Evolutionary conservation across 2,113 vertebrate species (phyloP).

Genomic region (Nannobrachium achirus): DNA sequence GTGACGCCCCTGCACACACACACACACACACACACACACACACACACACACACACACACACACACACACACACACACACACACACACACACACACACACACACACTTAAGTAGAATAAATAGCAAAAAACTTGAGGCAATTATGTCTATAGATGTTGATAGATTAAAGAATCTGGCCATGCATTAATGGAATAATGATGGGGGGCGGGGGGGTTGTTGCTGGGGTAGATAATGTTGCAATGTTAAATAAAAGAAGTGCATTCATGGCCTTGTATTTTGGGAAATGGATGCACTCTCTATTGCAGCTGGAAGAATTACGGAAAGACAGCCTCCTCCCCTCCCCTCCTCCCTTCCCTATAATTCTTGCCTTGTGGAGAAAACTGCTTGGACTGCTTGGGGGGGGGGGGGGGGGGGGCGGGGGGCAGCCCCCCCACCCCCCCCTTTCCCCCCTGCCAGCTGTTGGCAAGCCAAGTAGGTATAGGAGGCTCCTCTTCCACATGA

Average conservation of each 20-base stretch:
- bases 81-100: too few species aligned
- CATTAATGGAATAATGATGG: conserved; percentile 76
- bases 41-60: too few species aligned
- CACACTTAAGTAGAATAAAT: conserved; percentile 30
- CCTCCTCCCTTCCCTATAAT: conserved; percentile 52
- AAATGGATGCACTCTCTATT: conserved; percentile 76
- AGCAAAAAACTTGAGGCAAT: conserved; percentile 36
- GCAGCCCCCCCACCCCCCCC: conserved; percentile 15
- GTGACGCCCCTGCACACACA: too few species aligned
- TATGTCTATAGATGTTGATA: conserved; percentile 62
- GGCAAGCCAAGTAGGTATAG: conserved; percentile 36
- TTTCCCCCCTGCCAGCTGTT: conserved; percentile 30
- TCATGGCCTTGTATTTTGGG: conserved; percentile 72
- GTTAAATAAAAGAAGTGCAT: conserved; percentile 78
- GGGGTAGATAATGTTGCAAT: conserved; percentile 73
- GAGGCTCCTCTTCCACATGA: conserved; percentile 61
- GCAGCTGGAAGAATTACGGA: conserved; percentile 62
- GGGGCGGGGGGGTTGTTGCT: too few species aligned
- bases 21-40: too few species aligned
- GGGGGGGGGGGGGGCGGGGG: conserved; percentile 4
- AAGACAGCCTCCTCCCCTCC: conserved; percentile 28
- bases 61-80: too few species aligned
- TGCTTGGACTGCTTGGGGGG: conserved; percentile 24
- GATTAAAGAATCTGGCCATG: conserved; percentile 75
- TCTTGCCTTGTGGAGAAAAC: conserved; percentile 57